Evolutionary conservation across 2,113 vertebrate species (phyloP), one percentile per base, ranked within the genome.

Genomic region (Tychaedon coryphoeus): DNA sequence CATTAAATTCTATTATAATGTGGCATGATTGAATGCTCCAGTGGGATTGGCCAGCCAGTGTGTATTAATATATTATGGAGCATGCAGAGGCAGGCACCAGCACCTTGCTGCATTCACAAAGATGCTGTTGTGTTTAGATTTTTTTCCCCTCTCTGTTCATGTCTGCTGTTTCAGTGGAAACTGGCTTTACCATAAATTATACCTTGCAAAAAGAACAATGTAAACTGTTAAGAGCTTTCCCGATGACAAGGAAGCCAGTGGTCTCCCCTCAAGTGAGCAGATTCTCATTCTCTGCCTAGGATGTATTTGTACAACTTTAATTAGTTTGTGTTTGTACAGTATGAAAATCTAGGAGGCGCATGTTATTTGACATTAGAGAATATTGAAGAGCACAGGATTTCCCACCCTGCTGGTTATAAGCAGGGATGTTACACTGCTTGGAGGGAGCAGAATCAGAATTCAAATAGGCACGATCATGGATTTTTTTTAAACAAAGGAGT

Each of bases 251-350:
- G 72, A 90, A 90, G 88, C 65, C 57, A 74, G 53, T 2, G 8
- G 75, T 86, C 40, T 43, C 80, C 72, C 72, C 94, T 93, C 90
- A 60, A 83, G 82, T 72, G 93, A 86, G 38, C 75, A 50, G 64
- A 71, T 86, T 93, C 82, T 96, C 72, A 81, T 88, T 90, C 90
- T 86, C 90, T 94, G 81, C 48, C 45, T 90, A 86, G 60, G 75
- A 90, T 94, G 53, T 94, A 48, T 94, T 93, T 97, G 95, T 88
- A 86, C 0, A 12, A 74, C 86, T 96, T 96, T 95, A 96, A 96
- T 96, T 96, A 97, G 92, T 94, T 90, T 84, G 58, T 96, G 88
- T 96, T 96, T 96, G 90, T 92, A 78, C 53, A 94, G 92, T 81
- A 90, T 40, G 73, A 91, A 95, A 94, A 93, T 97, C 66, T 72